Evolutionary conservation across 2,113 vertebrate genomes (phyloP), one percentile per base, ranked within the genome.

Genomic region (Uria aalge): DNA sequence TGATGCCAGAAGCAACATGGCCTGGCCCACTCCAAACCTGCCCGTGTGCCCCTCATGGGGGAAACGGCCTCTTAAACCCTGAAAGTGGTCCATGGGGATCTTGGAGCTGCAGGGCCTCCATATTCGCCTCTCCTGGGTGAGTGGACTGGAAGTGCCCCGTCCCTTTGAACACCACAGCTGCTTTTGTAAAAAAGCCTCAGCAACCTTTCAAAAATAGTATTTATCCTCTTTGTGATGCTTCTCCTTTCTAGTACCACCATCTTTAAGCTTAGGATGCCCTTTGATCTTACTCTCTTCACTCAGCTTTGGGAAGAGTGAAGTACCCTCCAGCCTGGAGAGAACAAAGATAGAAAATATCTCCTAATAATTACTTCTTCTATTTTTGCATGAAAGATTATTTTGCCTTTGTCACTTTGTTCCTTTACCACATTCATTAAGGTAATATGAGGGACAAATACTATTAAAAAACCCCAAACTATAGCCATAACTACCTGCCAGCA

Each of bases 31-130:
- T 84, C 11, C 40, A 73, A 60, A 45, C 13, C 13, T 48, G 36
- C 8, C 26, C 63, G 47, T 0, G 0, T 52, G 22, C 12, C 12
- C 16, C 29, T 60, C 13, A 5, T 1, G 1, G 15, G 3, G 45
- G 7, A 60, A 79, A 60, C 8, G 1, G 14, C 30, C 18, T 69
- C 59, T 63, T 75, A 72, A 78, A 67, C 12, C 23, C 23, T 41
- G 19, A 27, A 85, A 59, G 26, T 13, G 26, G 8, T 15, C 20
- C 32, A 13, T 22, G 11, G n/a, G 30, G 11, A 50, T 15, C 17
- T 32, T 57, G 81, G 14, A 84, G 20, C 47, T 40, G 34, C 24
- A 57, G 21, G 6, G 9, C 30, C 17, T 72, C 66, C 24, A 1
- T 41, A 50, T 29, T 56, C 13, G 50, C 5, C 14, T 45, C 74